Conservation (phyloP, 2,113 vertebrate genomes). For the Gasterosteus aculeatus region DNA sequence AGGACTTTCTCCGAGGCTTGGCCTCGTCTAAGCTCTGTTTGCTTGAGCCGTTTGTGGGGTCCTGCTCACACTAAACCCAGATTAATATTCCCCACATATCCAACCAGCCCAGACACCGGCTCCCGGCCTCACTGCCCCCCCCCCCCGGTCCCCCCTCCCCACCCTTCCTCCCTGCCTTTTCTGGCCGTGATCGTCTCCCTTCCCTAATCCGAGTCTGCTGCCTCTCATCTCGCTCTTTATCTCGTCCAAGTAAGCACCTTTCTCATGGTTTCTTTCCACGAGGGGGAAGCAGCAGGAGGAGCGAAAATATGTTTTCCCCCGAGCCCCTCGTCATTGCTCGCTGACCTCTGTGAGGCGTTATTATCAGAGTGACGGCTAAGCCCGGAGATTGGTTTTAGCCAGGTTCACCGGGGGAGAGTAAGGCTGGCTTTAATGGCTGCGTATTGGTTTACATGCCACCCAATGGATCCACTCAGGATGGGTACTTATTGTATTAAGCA, state of each 20-base stretch:
- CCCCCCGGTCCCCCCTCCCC: conserved; percentile 70
- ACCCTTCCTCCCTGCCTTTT: conserved; percentile 76
- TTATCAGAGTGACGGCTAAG: conserved; percentile 69
- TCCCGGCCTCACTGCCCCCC: conserved; percentile 78
- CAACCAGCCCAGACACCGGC: conserved; percentile 87
- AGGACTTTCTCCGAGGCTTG: conserved; percentile 93
- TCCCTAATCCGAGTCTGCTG: conserved; percentile 90
- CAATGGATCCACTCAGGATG: conserved; percentile 30
- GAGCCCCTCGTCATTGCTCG: conserved; percentile 60
- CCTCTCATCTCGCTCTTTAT: conserved; percentile 92
- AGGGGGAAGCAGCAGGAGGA: conserved; percentile 75
- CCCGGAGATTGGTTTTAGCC: conserved; percentile 71
- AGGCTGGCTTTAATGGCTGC: conserved; percentile 59
- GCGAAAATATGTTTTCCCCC: conserved; percentile 77
- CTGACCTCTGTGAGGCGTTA: conserved; percentile 76
- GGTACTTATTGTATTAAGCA: conserved; percentile 29
- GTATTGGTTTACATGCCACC: conserved; percentile 62
- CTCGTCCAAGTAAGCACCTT: conserved; percentile 92
- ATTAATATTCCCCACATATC: conserved; percentile 98
- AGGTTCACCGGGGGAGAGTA: conserved; percentile 63
- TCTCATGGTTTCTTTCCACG: conserved; percentile 84
- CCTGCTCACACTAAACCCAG: conserved; percentile 96
- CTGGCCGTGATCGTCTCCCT: conserved; percentile 86
- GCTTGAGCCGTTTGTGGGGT: conserved; percentile 91
- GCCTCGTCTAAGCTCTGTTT: conserved; percentile 93